phyloP scores from a whole-genome alignment of 2,113 vertebrate genomes.

The Odontophorus gujanensis region DNA sequence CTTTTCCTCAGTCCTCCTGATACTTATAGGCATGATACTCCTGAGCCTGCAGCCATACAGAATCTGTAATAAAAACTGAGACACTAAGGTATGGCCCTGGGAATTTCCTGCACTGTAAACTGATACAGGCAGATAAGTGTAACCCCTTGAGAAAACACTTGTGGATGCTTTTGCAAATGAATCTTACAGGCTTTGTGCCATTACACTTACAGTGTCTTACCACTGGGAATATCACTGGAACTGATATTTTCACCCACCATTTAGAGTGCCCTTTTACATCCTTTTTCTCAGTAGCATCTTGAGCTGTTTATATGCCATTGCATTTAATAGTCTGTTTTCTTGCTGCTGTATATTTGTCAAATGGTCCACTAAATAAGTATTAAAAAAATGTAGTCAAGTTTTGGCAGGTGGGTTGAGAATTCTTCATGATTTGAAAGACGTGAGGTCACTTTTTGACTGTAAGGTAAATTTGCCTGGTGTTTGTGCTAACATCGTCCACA shows the following conservation, averaged over 20 bases:
- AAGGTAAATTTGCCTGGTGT: not conserved
- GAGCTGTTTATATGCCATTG: not conserved
- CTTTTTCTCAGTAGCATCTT: not conserved
- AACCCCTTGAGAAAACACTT: slow-evolving; percentile 35
- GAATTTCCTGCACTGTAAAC: slow-evolving; percentile 20
- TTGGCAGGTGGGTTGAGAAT: not conserved
- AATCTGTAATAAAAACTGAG: slow-evolving; percentile 33
- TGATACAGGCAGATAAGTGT: not conserved
- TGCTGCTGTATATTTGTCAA: not conserved
- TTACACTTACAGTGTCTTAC: not conserved
- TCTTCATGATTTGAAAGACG: not conserved
- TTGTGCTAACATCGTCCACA: slow-evolving; percentile 14
- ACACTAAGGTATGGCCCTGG: slow-evolving; percentile 11
- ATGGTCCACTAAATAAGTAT: not conserved
- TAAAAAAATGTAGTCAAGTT: not conserved
- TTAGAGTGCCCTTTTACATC: not conserved
- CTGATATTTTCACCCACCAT: not conserved
- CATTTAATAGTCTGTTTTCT: not conserved
- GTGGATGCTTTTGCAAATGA: slow-evolving; percentile 22
- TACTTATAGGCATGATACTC: not conserved
- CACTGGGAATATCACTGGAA: not conserved
- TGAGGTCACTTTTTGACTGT: not conserved
- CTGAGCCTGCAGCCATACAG: slow-evolving; percentile 17
- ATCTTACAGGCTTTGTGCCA: slow-evolving; percentile 20
- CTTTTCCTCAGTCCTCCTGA: slow-evolving; percentile 25